Percentiles rank a stretch among this genome's conserved stretches.
phyloP scores from a whole-genome alignment of 1,140 invertebrate genomes.

The Drosophila burlai region DNA sequence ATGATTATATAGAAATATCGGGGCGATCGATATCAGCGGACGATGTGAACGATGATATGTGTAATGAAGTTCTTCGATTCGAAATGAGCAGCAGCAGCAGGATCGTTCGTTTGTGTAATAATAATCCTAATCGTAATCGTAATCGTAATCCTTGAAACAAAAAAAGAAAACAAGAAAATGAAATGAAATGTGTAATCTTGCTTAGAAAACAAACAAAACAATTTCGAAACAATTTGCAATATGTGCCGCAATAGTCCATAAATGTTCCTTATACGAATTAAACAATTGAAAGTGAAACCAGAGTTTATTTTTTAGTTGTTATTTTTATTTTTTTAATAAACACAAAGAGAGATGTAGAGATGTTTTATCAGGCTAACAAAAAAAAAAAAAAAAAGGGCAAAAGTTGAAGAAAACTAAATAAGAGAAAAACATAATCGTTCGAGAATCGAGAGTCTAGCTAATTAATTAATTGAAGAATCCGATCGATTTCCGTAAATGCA shows the following conservation, averaged over 20 bases:
- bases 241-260: slow-evolving; percentile 78
- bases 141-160: slow-evolving; percentile 30
- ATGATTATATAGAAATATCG: slow-evolving; percentile 45
- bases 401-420: slow-evolving; percentile 1
- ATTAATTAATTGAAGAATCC: slow-evolving; percentile 44
- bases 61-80: slow-evolving; percentile 51
- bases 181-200: slow-evolving; percentile 43
- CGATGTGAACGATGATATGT: slow-evolving; percentile 36
- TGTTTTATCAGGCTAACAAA: slow-evolving; percentile 43
- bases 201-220: slow-evolving; percentile 32
- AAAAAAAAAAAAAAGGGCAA: slow-evolving; percentile 15
- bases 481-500: slow-evolving; percentile 45
- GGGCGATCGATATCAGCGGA: not conserved
- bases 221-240: slow-evolving; percentile 63
- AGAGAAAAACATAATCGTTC: slow-evolving; percentile 8
- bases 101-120: slow-evolving; percentile 34
- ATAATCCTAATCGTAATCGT: slow-evolving; percentile 12
- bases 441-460: slow-evolving; percentile 30
- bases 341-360: slow-evolving; percentile 18
- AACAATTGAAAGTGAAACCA: slow-evolving; percentile 49
- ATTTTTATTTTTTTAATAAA: slow-evolving; percentile 21
- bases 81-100: slow-evolving; percentile 11
- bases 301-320: slow-evolving; percentile 41
- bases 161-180: too few species aligned
- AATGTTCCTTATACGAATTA: slow-evolving; percentile 77